Evolutionary conservation across 2,113 vertebrate species (phyloP).

Genomic region (Cryptomyrus ogoouensis): DNA sequence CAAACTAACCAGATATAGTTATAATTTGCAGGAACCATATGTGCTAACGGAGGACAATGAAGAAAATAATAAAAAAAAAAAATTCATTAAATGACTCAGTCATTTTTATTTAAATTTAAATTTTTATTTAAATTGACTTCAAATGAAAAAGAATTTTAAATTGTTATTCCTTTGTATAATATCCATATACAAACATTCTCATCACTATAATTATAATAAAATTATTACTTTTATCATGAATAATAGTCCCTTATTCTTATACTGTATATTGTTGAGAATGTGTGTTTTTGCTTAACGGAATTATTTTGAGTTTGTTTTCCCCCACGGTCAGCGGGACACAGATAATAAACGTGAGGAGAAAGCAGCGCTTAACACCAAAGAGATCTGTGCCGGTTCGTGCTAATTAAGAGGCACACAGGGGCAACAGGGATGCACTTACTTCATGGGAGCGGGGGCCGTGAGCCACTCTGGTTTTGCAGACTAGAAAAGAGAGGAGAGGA

Average conservation of each 20-base stretch:
- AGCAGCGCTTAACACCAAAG: background rate
- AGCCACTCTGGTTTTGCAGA: constrained; percentile 67
- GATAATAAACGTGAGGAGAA: background rate
- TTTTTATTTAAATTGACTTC: background rate
- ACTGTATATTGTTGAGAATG: background rate
- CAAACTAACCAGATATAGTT: background rate
- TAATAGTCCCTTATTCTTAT: background rate
- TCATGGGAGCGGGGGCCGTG: constrained; percentile 62
- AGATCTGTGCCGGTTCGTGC: background rate
- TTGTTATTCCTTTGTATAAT: background rate
- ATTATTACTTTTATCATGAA: background rate
- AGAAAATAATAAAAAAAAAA: background rate
- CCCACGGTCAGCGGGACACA: background rate
- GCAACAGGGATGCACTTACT: constrained; percentile 34
- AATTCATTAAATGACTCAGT: background rate
- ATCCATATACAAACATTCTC: background rate
- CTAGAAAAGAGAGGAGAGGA: constrained; percentile 35
- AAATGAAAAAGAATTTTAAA: background rate
- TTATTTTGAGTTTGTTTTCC: background rate
- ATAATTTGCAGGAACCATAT: background rate
- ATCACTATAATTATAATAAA: background rate
- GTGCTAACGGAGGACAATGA: background rate
- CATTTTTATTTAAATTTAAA: background rate
- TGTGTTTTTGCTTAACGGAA: background rate
- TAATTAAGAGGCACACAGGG: background rate